These are phyloP conservation scores for Mesoligia furuncula DNA, from an alignment of 2,888 invertebrate species.

Conservation along the genomic window DNA sequence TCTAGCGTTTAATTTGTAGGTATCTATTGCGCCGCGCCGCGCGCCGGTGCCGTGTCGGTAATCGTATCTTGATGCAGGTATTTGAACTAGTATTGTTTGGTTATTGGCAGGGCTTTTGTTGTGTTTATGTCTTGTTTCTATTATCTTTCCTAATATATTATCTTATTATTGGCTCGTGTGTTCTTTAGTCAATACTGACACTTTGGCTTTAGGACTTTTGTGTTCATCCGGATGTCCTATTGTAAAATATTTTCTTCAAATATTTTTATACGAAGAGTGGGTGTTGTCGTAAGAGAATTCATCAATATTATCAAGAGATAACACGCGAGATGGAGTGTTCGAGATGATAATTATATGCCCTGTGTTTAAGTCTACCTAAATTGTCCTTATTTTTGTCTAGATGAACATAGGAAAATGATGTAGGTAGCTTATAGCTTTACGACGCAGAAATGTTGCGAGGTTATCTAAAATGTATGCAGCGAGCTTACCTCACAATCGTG, in stretches of 20 bases:
- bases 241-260: neutral
- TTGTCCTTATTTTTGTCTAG: neutral
- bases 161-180: neutral
- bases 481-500: slow-evolving; percentile 13
- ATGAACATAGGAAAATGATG: neutral
- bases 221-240: neutral
- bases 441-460: slow-evolving; percentile 5
- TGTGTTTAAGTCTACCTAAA: neutral
- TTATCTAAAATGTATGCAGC: slow-evolving; percentile 22
- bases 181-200: neutral
- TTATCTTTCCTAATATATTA: too few species aligned
- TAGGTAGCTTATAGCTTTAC: slow-evolving; percentile 8
- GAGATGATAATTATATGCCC: neutral
- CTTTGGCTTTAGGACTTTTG: neutral
- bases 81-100: slow-evolving; percentile 39
- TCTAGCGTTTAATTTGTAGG: slow-evolving; percentile 47
- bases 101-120: neutral
- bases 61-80: slow-evolving; percentile 27
- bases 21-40: slow-evolving; percentile 32
- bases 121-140: neutral
- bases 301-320: neutral
- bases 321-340: neutral
- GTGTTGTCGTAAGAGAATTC: neutral
- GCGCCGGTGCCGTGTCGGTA: slow-evolving; percentile 11
- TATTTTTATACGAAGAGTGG: neutral